Evolutionary conservation across 2,797 vertebrate genomes (phyloP), one percentile per base, ranked within the genome.

Genomic region (Myotis pilosus): DNA sequence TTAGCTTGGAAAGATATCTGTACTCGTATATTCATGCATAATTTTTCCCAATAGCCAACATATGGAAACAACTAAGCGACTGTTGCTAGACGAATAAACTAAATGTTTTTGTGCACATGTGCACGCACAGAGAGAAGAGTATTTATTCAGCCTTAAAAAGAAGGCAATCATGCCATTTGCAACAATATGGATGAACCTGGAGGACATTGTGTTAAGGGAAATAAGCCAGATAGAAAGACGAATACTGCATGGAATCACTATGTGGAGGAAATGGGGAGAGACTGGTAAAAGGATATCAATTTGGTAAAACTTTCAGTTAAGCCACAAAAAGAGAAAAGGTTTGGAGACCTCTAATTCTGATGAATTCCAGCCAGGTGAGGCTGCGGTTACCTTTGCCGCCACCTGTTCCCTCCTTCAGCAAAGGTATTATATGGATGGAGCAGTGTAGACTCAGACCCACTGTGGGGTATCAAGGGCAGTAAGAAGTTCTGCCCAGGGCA

Each of bases 341-440:
- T 28, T 64, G 19, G 44, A 51, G 79, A 80, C 20, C 25, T 60
- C 13, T 69, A 36, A n/a, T 9, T 60, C 23, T 25, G 33, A 41
- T 25, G 7, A 74, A 44, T 33, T 79, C 13, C 41, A 93, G 8
- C 16, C 19, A 57, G 28, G 66, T 30, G 38, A 62, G 60, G 33
- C 19, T 41, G 49, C n/a, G 6, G 28, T 41, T 41, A 19, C 5
- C 41, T 78, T 44, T 41, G 13, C 19, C 6, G 33, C 71, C 19
- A 36, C 5, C 11, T 69, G 38, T n/a, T 20, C 15, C 41, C 15
- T 38, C n/a, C 62, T 19, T 51, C 5, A 15, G 68, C 33, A 66
- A 64, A 60, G 36, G 53, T n/a, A 0, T 19, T 1, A 5, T 13
- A 0, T 41, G 16, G 13, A 12, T 6, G 17, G 17, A 33, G 17